phyloP scores from a whole-genome alignment of 2,888 invertebrate genomes.

The Standfussiana lucernea region DNA sequence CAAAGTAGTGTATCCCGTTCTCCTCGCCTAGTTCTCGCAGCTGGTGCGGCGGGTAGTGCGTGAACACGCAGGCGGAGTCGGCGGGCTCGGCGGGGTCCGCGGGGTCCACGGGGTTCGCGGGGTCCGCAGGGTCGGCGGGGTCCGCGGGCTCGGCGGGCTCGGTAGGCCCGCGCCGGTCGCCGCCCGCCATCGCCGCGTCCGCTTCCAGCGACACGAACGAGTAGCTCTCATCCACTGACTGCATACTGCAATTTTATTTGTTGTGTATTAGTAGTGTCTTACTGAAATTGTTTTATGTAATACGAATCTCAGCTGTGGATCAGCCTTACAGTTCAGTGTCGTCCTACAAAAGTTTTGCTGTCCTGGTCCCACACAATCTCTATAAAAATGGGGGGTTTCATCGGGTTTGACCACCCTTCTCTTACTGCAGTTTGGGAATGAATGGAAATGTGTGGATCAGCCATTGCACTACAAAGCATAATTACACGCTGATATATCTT shows the following conservation, averaged over 20 bases:
- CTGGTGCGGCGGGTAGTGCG: slow-evolving; percentile 92
- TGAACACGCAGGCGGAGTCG: slow-evolving; percentile 72
- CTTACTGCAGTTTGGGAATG: neutral
- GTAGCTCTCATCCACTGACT: slow-evolving; percentile 90
- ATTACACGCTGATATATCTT: neutral
- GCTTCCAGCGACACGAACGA: slow-evolving; percentile 87
- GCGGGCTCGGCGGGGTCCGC: slow-evolving; percentile 62
- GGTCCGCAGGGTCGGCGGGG: slow-evolving; percentile 61
- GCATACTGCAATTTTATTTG: slow-evolving; percentile 73
- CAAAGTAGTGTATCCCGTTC: slow-evolving; percentile 97
- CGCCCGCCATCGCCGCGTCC: slow-evolving; percentile 80
- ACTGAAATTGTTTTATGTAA: neutral
- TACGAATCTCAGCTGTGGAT: neutral
- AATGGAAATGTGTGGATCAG: no score
- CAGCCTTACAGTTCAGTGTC: neutral
- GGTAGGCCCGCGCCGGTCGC: slow-evolving; percentile 75
- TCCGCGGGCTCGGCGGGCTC: slow-evolving; percentile 58
- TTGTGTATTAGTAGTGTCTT: neutral
- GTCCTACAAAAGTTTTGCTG: neutral
- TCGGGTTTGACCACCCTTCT: neutral
- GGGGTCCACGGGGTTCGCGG: slow-evolving; percentile 64
- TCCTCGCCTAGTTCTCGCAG: slow-evolving; percentile 94
- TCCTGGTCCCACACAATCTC: neutral
- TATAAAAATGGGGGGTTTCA: neutral
- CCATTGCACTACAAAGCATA: neutral